Evolutionary conservation across 2,888 invertebrate species (phyloP).

Genomic region (Nebria brevicollis): DNA sequence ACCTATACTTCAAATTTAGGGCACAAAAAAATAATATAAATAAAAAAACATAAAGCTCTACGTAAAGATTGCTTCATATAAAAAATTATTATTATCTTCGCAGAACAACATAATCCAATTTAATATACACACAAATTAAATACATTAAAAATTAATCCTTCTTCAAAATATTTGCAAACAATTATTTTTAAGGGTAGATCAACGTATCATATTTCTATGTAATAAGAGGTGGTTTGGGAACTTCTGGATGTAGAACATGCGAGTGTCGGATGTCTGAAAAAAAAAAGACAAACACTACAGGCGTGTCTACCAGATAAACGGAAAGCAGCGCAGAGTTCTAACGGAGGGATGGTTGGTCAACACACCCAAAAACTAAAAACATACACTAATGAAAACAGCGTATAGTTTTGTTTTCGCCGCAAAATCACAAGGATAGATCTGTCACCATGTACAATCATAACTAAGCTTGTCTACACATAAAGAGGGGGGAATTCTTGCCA

Average conservation of each 20-base stretch:
- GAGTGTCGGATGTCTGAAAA: conserved; percentile 24
- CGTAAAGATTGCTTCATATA: background rate
- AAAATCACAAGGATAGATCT: conserved; percentile 13
- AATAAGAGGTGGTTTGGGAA: background rate
- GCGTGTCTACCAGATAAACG: conserved; percentile 28
- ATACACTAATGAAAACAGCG: conserved; percentile 7
- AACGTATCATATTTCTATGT: background rate
- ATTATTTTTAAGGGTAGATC: too few species aligned
- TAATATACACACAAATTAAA: background rate
- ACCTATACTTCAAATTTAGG: background rate
- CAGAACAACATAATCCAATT: background rate
- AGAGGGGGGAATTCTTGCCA: conserved; percentile 5
- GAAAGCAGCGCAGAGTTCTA: background rate
- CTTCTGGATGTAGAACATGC: conserved; percentile 17
- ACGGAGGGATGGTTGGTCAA: conserved; percentile 4
- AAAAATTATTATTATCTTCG: background rate
- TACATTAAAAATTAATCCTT: background rate
- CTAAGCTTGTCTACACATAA: background rate
- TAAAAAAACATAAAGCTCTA: background rate
- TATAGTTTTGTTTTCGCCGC: conserved; percentile 5
- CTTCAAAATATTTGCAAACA: background rate
- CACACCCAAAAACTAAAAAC: conserved; percentile 5
- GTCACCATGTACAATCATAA: conserved; percentile 5
- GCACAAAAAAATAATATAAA: background rate
- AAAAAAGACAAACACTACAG: conserved; percentile 22